phyloP scores from a whole-genome alignment of 2,113 vertebrate species.

The Pygathrix nemaeus region DNA sequence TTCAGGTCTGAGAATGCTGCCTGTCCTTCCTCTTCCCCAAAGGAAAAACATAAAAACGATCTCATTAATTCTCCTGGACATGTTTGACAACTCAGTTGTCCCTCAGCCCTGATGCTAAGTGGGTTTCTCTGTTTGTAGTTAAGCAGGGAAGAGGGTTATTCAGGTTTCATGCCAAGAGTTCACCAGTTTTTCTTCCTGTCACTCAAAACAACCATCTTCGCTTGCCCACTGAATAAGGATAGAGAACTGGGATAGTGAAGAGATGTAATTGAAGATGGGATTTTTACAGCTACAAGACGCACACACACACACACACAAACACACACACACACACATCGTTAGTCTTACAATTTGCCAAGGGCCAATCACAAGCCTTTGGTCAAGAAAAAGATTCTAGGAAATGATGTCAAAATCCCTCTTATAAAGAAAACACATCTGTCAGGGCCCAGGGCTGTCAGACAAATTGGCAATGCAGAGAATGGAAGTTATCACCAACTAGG shows the following conservation, averaged over 20 bases:
- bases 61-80: background rate
- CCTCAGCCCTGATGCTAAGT: background rate
- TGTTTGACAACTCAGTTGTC: background rate
- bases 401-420: background rate
- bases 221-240: background rate
- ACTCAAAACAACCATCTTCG: background rate
- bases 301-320: background rate
- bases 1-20: background rate
- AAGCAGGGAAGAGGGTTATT: background rate
- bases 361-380: background rate
- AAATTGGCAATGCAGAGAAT: background rate
- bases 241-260: background rate
- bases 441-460: background rate
- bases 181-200: background rate
- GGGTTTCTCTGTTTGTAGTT: background rate
- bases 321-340: background rate
- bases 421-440: constrained; percentile 4
- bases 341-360: background rate
- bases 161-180: background rate
- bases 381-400: background rate
- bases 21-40: background rate
- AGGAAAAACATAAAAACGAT: background rate
- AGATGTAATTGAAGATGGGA: background rate
- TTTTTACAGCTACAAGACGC: background rate
- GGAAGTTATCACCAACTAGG: background rate